These are phyloP conservation scores for Drosophila niveifrons DNA, from an alignment of 2,888 invertebrate genomes.

Conservation along the genomic window DNA sequence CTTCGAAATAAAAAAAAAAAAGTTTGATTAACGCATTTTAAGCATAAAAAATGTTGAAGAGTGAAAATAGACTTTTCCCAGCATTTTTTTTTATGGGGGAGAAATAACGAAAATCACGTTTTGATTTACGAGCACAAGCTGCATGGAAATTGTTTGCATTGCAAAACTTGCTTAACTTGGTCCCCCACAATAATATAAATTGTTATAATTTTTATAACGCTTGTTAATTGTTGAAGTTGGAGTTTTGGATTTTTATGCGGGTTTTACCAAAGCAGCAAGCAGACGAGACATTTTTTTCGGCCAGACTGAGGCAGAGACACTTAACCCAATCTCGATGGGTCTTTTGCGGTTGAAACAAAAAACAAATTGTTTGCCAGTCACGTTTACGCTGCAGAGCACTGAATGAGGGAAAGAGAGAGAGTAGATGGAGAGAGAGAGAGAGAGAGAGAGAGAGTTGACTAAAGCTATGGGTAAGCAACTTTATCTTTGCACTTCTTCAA, in stretches of 20 bases:
- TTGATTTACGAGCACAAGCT: constrained; percentile 57
- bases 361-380: constrained; percentile 75
- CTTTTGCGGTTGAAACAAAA: constrained; percentile 61
- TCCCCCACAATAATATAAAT: constrained; percentile 44
- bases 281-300: constrained; percentile 8
- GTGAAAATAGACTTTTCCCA: constrained; percentile 37
- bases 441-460: constrained; percentile 8
- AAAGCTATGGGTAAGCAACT: constrained; percentile 31
- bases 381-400: constrained; percentile 66
- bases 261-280: constrained; percentile 37
- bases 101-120: constrained; percentile 41
- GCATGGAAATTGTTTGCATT: constrained; percentile 34
- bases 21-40: constrained; percentile 23
- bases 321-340: constrained; percentile 56
- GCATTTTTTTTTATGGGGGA: constrained; percentile 7
- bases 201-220: constrained; percentile 34
- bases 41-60: background rate
- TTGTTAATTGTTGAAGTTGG: constrained; percentile 40
- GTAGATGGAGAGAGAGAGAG: background rate
- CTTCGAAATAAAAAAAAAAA: constrained; percentile 4
- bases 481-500: constrained; percentile 68
- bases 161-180: constrained; percentile 21
- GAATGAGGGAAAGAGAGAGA: background rate
- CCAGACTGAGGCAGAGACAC: constrained; percentile 28
- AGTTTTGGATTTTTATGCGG: constrained; percentile 43